These are phyloP conservation scores for Ceratothoa steindachneri DNA, from an alignment of 2,888 invertebrate species.

Conservation along the genomic window DNA sequence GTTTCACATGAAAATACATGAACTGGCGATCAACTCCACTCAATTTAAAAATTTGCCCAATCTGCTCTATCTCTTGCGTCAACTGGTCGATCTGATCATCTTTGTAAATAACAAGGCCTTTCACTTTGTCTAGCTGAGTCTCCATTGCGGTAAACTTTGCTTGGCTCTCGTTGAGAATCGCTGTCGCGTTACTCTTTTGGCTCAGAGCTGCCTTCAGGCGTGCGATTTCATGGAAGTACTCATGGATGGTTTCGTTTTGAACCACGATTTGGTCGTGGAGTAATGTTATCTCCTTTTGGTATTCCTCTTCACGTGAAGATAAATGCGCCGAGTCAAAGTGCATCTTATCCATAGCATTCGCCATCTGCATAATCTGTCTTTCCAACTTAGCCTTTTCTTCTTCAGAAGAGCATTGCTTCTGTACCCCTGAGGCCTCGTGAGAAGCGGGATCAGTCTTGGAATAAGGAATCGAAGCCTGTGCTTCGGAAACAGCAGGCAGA, in stretches of 20 bases:
- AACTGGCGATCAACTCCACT: background rate
- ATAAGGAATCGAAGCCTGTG: background rate
- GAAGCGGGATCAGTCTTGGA: background rate
- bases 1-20: background rate
- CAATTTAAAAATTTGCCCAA: conserved; percentile 25
- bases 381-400: background rate
- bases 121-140: conserved; percentile 24
- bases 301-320: background rate
- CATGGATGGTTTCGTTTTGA: background rate
- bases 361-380: background rate
- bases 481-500: background rate
- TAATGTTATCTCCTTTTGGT: background rate
- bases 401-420: background rate
- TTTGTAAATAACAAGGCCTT: conserved; percentile 32
- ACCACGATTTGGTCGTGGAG: background rate
- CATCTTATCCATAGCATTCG: background rate
- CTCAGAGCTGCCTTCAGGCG: conserved; percentile 14
- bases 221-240: conserved; percentile 14
- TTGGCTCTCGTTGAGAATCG: background rate
- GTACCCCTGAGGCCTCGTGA: background rate
- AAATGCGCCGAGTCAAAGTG: background rate
- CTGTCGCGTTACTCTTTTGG: conserved; percentile 1
- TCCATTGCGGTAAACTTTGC: background rate
- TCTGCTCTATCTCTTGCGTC: conserved; percentile 20
- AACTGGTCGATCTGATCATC: conserved; percentile 33